Evolutionary conservation across 2,888 invertebrate genomes (phyloP), one percentile per base, ranked within the genome.

Genomic region (Buathra laborator): DNA sequence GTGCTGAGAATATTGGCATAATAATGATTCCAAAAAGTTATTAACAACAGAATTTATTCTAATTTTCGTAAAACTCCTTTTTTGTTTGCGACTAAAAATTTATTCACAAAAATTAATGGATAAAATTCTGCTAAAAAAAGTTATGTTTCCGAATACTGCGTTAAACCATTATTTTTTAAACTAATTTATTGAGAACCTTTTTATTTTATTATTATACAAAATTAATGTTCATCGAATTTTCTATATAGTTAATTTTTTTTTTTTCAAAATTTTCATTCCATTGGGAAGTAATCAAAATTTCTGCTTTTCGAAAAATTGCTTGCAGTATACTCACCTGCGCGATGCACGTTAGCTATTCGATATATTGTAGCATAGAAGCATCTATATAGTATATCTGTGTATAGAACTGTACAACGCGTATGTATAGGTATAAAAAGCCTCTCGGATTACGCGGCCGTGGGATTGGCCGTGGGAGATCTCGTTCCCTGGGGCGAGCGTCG

Each of bases 401-500:
- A 68, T 62, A 46, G 16, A 14, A n/a, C 46, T 32, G 16, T 64
- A 64, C n/a, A 32, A 24, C 46, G 14, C 4, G 62, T 56, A 32
- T 75, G 56, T 56, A 68, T 16, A 24, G 37, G 67, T 77, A 10
- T 16, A 62, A 75, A 64, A 14, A 78, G 77, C 74, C 71, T 44
- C 78, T 79, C 81, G 84, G 75, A 87, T 85, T 85, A 83, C 75
- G 84, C 76, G 77, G 76, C 59, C 77, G 86, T 83, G 86, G 89
- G 88, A 92, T 92, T 91, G 92, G 91, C 89, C 91, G 89, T 90
- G 90, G 89, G 90, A 91, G 89, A 89, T 91, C 86, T 91, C 89
- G 90, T 89, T 90, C 90, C 90, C 91, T 88, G 86, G 90, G 90
- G 84, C 77, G 66, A 80, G 29, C 64, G 59, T 62, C 77, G 81